Percentiles rank a stretch among this genome's conserved stretches.
Conservation (phyloP, 2,888 invertebrate species). For the Epinotia brunnichana region DNA sequence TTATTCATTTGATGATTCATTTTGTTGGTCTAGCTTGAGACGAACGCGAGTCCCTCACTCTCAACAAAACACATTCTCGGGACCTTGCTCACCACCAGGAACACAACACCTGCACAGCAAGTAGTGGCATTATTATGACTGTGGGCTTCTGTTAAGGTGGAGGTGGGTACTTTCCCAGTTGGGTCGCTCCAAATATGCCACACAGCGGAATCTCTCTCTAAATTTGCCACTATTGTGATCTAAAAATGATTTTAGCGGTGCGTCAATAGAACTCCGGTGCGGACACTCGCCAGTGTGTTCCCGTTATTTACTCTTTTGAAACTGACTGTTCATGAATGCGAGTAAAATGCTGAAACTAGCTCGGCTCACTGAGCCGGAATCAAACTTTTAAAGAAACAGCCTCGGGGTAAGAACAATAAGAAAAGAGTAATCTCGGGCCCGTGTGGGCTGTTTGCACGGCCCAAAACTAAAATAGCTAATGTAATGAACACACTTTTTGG, state of each 20-base stretch:
- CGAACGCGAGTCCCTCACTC: too few relatives aligned
- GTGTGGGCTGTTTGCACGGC: conserved; percentile 37
- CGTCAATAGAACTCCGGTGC: neutral
- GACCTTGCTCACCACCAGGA: too few relatives aligned
- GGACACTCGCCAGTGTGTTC: neutral
- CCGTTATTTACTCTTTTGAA: conserved; percentile 19
- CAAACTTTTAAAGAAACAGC: conserved; percentile 43
- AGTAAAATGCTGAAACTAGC: conserved; percentile 36
- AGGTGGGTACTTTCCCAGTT: too few relatives aligned
- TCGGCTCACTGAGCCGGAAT: conserved; percentile 41
- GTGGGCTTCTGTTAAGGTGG: too few relatives aligned
- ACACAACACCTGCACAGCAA: too few relatives aligned
- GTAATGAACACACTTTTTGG: conserved; percentile 14
- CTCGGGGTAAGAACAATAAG: conserved; percentile 37
- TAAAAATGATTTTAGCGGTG: neutral
- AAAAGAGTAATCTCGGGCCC: conserved; percentile 35
- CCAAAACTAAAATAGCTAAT: conserved; percentile 37
- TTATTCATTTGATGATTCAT: too few relatives aligned
- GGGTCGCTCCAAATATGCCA: too few relatives aligned
- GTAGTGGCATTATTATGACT: too few relatives aligned
- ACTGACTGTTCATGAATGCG: conserved; percentile 29
- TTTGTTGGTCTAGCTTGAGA: too few relatives aligned
- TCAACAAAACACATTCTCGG: too few relatives aligned
- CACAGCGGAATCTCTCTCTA: too few relatives aligned
- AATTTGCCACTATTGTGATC: neutral